phyloP scores from a whole-genome alignment of 2,888 invertebrate species.

The Nymphalis polychloros region DNA sequence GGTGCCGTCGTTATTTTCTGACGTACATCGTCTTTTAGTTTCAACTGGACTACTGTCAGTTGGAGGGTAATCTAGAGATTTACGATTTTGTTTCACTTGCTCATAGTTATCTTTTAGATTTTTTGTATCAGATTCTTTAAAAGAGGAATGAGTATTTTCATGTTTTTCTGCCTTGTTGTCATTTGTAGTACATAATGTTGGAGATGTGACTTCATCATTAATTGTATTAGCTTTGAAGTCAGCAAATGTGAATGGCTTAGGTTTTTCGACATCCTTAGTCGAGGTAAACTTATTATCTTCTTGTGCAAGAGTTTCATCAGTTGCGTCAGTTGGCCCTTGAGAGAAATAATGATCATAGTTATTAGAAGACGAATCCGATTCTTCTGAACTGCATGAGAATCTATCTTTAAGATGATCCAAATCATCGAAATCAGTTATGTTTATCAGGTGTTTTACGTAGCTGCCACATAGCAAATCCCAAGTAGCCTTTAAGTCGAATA shows the following conservation, averaged over 20 bases:
- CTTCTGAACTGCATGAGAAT: slow-evolving; percentile 67
- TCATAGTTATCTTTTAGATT: slow-evolving; percentile 23
- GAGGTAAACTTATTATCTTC: slow-evolving; percentile 35
- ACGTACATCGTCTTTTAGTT: slow-evolving; percentile 43
- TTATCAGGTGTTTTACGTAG: slow-evolving; percentile 76
- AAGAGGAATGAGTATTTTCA: slow-evolving; percentile 25
- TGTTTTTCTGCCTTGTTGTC: slow-evolving; percentile 35
- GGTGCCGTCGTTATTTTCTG: slow-evolving; percentile 55
- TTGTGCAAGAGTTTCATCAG: slow-evolving; percentile 21
- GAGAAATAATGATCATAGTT: slow-evolving; percentile 68
- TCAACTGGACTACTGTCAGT: slow-evolving; percentile 40
- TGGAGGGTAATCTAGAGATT: slow-evolving; percentile 34
- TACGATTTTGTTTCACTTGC: slow-evolving; percentile 19
- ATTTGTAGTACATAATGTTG: slow-evolving; percentile 38
- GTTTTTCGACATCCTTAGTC: slow-evolving; percentile 48
- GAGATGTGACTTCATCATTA: slow-evolving; percentile 46
- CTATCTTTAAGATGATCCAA: slow-evolving; percentile 59
- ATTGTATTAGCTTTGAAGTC: slow-evolving; percentile 78
- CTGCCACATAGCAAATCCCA: slow-evolving; percentile 83
- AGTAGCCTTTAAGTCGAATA: slow-evolving; percentile 83
- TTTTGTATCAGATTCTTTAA: slow-evolving; percentile 32
- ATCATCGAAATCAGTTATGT: slow-evolving; percentile 69
- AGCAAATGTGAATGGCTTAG: slow-evolving; percentile 79
- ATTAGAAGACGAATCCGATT: slow-evolving; percentile 67
- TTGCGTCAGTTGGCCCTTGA: slow-evolving; percentile 41